Evolutionary conservation across 2,113 vertebrate species (phyloP).

Genomic region (Mola mola): DNA sequence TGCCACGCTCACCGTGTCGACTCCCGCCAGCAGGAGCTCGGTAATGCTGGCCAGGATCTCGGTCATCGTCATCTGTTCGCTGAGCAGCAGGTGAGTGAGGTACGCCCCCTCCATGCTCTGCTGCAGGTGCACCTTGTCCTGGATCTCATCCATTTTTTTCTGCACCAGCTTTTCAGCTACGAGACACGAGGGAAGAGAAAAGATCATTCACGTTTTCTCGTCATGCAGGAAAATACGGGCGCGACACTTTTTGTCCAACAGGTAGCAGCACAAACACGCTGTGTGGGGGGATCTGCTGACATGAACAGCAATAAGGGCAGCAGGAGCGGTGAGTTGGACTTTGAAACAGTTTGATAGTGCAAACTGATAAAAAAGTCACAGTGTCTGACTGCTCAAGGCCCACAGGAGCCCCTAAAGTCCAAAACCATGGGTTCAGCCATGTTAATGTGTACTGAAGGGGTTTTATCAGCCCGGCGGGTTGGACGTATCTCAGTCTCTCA

Average conservation of each 20-base stretch:
- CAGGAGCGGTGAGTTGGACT: conserved; percentile 29
- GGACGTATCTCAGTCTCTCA: no score
- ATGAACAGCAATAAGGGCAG: background rate
- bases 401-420: no score
- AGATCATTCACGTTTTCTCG: background rate
- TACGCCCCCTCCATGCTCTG: conserved; percentile 79
- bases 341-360: conserved; percentile 23
- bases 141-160: conserved; percentile 79
- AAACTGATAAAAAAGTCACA: background rate
- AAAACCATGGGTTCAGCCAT: no score
- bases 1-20: conserved; percentile 83
- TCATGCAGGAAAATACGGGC: background rate
- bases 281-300: background rate
- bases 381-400: no score
- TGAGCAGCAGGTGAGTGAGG: conserved; percentile 84
- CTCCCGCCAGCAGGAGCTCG: conserved; percentile 84
- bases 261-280: background rate
- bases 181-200: background rate
- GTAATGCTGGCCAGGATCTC: conserved; percentile 85
- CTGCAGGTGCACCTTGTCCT: conserved; percentile 60
- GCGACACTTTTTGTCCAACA: background rate
- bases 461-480: no score
- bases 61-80: conserved; percentile 75
- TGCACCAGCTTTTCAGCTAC: conserved; percentile 80
- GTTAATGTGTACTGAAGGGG: no score